Conservation (phyloP, 1,140 invertebrate species). For the Micrasema longulum region DNA sequence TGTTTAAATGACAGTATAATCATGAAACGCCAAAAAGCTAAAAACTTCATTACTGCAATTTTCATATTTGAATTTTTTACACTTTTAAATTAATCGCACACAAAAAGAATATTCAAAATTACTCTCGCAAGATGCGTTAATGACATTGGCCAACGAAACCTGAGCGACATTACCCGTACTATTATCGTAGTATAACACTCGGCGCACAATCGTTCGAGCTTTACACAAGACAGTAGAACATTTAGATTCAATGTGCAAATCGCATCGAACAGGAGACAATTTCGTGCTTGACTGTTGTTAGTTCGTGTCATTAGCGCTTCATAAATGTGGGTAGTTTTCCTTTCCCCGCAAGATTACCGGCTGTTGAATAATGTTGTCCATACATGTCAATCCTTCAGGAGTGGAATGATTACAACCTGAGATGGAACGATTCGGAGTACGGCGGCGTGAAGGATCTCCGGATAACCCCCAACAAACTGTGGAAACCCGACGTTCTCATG, state of each 20-base stretch:
- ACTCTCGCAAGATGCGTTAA: constrained; percentile 52
- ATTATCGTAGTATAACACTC: constrained; percentile 1
- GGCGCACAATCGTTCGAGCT: constrained; percentile 12
- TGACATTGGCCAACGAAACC: constrained; percentile 51
- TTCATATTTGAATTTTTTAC: constrained; percentile 40
- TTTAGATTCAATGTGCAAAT: constrained; percentile 30
- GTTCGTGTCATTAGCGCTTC: constrained; percentile 55
- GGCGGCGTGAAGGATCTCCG: constrained; percentile 93
- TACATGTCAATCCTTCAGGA: constrained; percentile 72
- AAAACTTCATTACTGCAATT: constrained; percentile 37
- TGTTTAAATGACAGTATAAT: background rate
- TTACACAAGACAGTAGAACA: constrained; percentile 11
- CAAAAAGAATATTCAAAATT: constrained; percentile 43
- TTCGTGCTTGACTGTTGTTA: constrained; percentile 54
- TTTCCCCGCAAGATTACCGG: constrained; percentile 1
- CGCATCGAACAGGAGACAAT: constrained; percentile 15
- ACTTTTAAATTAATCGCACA: constrained; percentile 38
- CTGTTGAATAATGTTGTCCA: constrained; percentile 25
- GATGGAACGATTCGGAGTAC: constrained; percentile 95
- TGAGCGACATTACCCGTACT: constrained; percentile 25
- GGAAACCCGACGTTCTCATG: constrained; percentile 98
- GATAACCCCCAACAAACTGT: constrained; percentile 94
- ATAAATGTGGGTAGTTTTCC: constrained; percentile 51
- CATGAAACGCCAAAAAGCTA: constrained; percentile 14
- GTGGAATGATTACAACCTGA: constrained; percentile 97